These are phyloP conservation scores for Malthinus seriepunctatus DNA, from an alignment of 2,888 invertebrate species.

Conservation along the genomic window DNA sequence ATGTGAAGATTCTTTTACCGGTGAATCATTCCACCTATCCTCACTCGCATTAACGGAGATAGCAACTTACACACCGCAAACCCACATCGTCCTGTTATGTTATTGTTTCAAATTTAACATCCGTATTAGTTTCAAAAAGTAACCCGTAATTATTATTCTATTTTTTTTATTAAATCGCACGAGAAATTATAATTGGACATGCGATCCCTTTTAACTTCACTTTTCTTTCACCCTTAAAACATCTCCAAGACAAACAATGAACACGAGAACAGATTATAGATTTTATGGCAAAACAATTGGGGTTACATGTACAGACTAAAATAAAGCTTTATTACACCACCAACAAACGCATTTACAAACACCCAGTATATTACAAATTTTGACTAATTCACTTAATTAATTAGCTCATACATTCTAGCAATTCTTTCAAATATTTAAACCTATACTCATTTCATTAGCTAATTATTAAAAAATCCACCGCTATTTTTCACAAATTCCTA, in stretches of 20 bases:
- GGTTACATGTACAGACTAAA: not conserved
- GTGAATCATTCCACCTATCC: constrained; percentile 19
- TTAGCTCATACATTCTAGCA: no score
- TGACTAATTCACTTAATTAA: no score
- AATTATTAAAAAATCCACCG: no score
- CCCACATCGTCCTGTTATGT: constrained; percentile 37
- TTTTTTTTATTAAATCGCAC: not conserved
- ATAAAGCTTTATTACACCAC: not conserved
- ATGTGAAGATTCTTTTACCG: not conserved
- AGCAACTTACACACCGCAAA: constrained; percentile 30
- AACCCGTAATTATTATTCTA: constrained; percentile 10
- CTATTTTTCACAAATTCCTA: no score
- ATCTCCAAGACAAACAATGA: not conserved
- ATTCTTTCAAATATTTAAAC: no score
- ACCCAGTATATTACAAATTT: no score
- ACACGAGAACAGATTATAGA: constrained; percentile 2
- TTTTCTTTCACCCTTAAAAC: no score
- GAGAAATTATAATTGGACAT: constrained; percentile 2
- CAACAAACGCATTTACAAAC: no score
- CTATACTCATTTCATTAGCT: no score
- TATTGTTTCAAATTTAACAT: constrained; percentile 23
- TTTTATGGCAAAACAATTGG: constrained; percentile 2
- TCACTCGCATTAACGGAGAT: constrained; percentile 16
- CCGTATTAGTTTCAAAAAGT: constrained; percentile 20
- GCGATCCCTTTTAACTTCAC: not conserved